Base-by-base conservation (phyloP, 2,888 invertebrate species). In the Prosapia bicincta region DNA sequence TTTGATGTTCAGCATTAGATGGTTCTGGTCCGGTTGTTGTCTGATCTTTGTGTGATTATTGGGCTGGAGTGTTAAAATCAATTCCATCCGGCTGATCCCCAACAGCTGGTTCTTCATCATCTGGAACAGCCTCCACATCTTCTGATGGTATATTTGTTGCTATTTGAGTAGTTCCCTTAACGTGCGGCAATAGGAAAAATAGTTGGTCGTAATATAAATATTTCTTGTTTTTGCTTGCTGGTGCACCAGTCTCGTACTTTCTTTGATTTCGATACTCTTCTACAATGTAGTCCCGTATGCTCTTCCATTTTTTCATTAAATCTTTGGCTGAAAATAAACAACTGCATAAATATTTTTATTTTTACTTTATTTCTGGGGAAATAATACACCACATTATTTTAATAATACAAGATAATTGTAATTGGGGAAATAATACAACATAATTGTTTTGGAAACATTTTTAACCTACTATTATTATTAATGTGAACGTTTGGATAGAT, bases 251-350 rank as follows among this genome's bases (percentile, higher is more conserved):
- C 2, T 20, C 66, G 2, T 20, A 13, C 15, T 66, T 66, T 15
- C 15, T 25, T 15, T 13, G 1, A 20, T 15, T 2, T 2, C 66
- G 66, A 2, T 13, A 66, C 15, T 66, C 66, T 25, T 66, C 20
- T 13, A 3, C 66, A 20, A 66, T 20, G 66, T 66, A 66, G 66
- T 20, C 66, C 15, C 66, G 6, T 9, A 66, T 20, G 6, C 10
- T 15, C 20, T 66, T 66, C 66, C 66, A 66, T 66, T 66, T 66
- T 66, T 9, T 66, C 66, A 66, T 66, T n/a, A n/a, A n/a, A n/a
- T n/a, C n/a, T n/a, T n/a, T n/a, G n/a, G n/a, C n/a, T n/a, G n/a
- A n/a, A n/a, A 3, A 66, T 65, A 20, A 66, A 66, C 66, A 66
- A 2, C 13, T 9, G 10, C 9, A 38, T 13, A 38, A 38, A 38